Conservation (phyloP, 2,113 vertebrate genomes). For the Mugil cephalus region DNA sequence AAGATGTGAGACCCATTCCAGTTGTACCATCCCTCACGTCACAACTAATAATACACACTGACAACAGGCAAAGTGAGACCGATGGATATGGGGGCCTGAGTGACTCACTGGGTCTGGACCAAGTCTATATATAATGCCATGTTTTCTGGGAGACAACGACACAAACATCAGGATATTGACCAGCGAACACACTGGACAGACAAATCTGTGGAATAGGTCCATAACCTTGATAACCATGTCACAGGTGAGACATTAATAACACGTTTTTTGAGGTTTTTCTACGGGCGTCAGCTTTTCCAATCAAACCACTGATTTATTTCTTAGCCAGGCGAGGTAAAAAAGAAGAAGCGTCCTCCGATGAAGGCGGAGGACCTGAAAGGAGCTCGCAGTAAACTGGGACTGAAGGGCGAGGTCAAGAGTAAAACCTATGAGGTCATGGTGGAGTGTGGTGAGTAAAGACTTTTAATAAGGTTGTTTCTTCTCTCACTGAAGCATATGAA, state of each 20-base stretch:
- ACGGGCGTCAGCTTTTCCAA: background rate
- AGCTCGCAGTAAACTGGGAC: constrained; percentile 90
- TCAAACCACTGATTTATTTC: background rate
- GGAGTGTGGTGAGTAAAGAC: constrained; percentile 89
- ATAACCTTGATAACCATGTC: constrained; percentile 85
- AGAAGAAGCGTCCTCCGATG: constrained; percentile 94
- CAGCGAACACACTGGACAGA: background rate
- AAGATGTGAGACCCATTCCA: constrained; percentile 57
- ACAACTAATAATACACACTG: constrained; percentile 85
- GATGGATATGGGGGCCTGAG: constrained; percentile 39
- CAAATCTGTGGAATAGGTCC: constrained; percentile 3
- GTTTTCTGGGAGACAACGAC: constrained; percentile 27
- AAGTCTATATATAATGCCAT: constrained; percentile 75
- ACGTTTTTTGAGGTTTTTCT: background rate
- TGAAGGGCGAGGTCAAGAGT: constrained; percentile 93
- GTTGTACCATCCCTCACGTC: constrained; percentile 68
- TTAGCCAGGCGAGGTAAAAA: constrained; percentile 85
- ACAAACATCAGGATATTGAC: constrained; percentile 30
- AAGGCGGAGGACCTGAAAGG: constrained; percentile 98
- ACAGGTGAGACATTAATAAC: constrained; percentile 85
- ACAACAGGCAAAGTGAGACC: constrained; percentile 73
- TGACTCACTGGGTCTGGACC: constrained; percentile 50
- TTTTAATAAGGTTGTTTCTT: constrained; percentile 8
- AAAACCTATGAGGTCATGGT: constrained; percentile 98
- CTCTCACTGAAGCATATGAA: background rate